These are phyloP conservation scores for Motacilla alba DNA, from an alignment of 2,113 vertebrate species.

Conservation along the genomic window DNA sequence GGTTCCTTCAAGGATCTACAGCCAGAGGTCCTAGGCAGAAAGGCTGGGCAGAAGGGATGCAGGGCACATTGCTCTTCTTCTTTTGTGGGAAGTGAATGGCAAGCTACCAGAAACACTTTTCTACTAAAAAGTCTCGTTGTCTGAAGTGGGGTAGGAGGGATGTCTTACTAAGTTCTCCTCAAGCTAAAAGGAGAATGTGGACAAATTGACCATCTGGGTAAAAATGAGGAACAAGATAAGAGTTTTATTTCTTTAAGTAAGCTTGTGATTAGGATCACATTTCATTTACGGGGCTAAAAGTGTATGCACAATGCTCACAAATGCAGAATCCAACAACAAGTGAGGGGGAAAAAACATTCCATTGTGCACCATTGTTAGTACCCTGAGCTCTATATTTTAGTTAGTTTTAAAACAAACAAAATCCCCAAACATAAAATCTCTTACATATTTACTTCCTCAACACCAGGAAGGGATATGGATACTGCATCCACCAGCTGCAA, in stretches of 20 bases:
- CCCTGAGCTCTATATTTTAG: neutral
- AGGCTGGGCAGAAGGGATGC: neutral
- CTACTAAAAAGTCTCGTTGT: neutral
- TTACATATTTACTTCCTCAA: neutral
- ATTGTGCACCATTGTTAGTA: neutral
- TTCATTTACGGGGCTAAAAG: neutral
- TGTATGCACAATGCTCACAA: neutral
- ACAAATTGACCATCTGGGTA: neutral
- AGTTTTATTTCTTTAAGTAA: neutral
- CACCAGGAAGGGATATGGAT: neutral
- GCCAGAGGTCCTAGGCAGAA: neutral
- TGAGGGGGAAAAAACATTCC: accelerated
- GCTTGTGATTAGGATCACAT: neutral
- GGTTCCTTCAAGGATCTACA: neutral
- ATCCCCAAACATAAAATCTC: neutral
- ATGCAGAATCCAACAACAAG: neutral
- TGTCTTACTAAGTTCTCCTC: neutral
- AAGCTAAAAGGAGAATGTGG: neutral
- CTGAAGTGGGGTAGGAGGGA: neutral
- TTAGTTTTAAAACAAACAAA: neutral
- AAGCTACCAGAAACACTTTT: neutral
- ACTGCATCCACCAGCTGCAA: neutral
- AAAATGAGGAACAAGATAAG: neutral
- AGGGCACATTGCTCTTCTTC: neutral
- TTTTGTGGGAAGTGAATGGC: neutral